These are phyloP conservation scores for Eubasilissa splendida DNA, from an alignment of 2,888 invertebrate species.

Conservation along the genomic window DNA sequence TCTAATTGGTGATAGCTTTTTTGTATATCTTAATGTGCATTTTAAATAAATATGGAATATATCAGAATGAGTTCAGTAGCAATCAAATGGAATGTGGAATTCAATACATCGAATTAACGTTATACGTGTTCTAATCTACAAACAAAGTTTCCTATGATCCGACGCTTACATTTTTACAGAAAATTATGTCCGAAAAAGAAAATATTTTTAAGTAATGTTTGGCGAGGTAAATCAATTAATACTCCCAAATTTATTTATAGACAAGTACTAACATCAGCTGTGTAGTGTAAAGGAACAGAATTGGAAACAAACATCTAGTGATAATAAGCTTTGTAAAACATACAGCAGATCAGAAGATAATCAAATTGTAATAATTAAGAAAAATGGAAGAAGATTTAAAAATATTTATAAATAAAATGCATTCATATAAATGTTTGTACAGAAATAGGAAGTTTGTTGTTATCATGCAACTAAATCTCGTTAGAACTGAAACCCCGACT, in stretches of 20 bases:
- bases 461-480: slow-evolving; percentile 63
- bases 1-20: too few relatives aligned
- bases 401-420: slow-evolving; percentile 17
- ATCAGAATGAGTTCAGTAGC: not conserved
- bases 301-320: slow-evolving; percentile 3
- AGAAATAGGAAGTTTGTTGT: slow-evolving; percentile 31
- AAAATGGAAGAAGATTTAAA: not conserved
- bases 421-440: slow-evolving; percentile 24
- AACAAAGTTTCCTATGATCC: not conserved
- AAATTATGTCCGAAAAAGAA: not conserved
- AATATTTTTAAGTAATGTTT: slow-evolving; percentile 25
- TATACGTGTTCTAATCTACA: not conserved
- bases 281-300: not conserved
- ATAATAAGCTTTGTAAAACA: slow-evolving; percentile 20
- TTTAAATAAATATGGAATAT: too few relatives aligned
- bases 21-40: too few relatives aligned
- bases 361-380: slow-evolving; percentile 23
- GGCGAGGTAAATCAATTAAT: slow-evolving; percentile 28
- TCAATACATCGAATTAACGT: not conserved
- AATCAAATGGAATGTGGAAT: not conserved
- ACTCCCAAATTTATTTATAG: slow-evolving; percentile 65
- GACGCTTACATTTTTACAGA: not conserved
- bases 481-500: slow-evolving; percentile 62
- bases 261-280: slow-evolving; percentile 4
- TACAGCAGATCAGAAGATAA: slow-evolving; percentile 3